Conservation (phyloP, 2,113 vertebrate genomes). For the Syrmaticus mikado region DNA sequence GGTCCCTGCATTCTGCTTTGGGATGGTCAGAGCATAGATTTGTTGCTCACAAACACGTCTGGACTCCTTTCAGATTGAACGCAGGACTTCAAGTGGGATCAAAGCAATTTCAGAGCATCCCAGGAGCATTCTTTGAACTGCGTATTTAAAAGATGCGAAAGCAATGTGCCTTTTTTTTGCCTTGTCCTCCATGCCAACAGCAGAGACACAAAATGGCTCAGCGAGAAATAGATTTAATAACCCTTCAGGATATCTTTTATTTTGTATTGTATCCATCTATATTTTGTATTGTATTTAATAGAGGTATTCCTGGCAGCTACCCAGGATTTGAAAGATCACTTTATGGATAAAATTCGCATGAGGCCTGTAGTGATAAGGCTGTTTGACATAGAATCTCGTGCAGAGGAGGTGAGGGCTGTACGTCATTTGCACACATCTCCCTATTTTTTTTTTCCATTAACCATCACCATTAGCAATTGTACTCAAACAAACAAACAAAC, state of each 20-base stretch:
- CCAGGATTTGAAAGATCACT: slow-evolving; percentile 4
- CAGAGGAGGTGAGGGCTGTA: accelerated
- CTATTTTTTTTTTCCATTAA: background rate
- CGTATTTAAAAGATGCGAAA: background rate
- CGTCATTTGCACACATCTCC: background rate
- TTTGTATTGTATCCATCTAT: background rate
- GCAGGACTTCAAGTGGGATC: background rate
- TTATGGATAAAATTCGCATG: background rate
- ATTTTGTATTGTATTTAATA: background rate
- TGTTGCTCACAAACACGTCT: background rate
- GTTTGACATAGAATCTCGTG: background rate
- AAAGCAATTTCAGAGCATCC: background rate
- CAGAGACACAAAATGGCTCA: background rate
- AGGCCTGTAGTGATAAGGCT: background rate
- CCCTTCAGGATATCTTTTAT: background rate
- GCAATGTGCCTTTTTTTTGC: background rate
- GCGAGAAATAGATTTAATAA: background rate
- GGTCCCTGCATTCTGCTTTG: background rate
- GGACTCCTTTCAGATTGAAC: background rate
- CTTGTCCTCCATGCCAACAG: background rate
- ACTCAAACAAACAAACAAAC: slow-evolving; percentile 21
- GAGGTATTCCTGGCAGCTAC: background rate
- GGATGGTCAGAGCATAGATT: background rate
- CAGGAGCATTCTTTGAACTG: background rate
- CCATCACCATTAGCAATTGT: background rate